A percentile compares a stretch with the other conserved stretches of the same genome.
Conservation (phyloP, 2,888 invertebrate species). For the Priapulus caudatus region DNA sequence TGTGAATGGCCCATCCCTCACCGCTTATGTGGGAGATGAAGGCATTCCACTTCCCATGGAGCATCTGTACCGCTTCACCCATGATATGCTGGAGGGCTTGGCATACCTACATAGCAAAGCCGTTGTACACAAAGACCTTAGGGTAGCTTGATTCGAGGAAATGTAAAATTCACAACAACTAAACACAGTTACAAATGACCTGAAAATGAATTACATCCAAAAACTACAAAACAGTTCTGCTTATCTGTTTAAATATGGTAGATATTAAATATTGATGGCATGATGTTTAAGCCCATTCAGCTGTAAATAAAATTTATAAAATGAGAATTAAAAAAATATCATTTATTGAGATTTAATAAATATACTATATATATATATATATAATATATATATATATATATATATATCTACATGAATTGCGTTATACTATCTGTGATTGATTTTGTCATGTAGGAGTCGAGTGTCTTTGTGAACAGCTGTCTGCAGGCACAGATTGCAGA, state of each 20-base stretch:
- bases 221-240: too few relatives aligned
- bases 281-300: too few relatives aligned
- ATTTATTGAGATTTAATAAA: too few relatives aligned
- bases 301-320: too few relatives aligned
- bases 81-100: slow-evolving; percentile 59
- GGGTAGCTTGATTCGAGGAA: slow-evolving; percentile 34
- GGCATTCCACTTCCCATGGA: slow-evolving; percentile 45
- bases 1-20: slow-evolving; percentile 38
- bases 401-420: slow-evolving; percentile 6
- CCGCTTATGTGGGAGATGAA: slow-evolving; percentile 45
- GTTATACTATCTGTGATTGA: slow-evolving; percentile 8
- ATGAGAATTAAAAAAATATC: too few relatives aligned
- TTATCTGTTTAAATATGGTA: too few relatives aligned
- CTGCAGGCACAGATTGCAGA: slow-evolving; percentile 53
- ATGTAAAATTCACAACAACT: too few relatives aligned
- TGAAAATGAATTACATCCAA: too few relatives aligned
- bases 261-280: too few relatives aligned
- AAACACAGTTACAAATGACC: too few relatives aligned
- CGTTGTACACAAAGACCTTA: slow-evolving; percentile 68
- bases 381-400: background rate
- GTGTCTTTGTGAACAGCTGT: slow-evolving; percentile 55
- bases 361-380: too few relatives aligned
- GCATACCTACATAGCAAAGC: slow-evolving; percentile 66
- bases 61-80: slow-evolving; percentile 52
- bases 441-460: slow-evolving; percentile 42